A percentile compares a stretch with the other conserved stretches of the same genome.
phyloP scores from a whole-genome alignment of 2,113 vertebrate genomes.

The Rhynchomys soricoides region DNA sequence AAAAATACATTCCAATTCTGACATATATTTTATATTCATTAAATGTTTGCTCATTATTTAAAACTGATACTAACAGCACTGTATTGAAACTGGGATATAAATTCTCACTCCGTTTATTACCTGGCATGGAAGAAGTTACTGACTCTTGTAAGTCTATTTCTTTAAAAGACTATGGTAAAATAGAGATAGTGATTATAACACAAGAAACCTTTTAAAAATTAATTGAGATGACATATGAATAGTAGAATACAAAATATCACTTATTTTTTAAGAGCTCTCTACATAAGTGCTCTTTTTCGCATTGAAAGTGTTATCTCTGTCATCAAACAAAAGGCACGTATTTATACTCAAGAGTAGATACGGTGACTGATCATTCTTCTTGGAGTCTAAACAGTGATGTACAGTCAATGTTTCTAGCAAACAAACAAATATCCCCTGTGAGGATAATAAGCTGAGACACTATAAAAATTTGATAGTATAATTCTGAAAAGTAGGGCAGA shows the following conservation, averaged over 20 bases:
- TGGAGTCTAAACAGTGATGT: background rate
- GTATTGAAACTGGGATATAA: background rate
- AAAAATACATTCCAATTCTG: background rate
- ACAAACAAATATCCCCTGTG: background rate
- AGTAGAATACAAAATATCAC: background rate
- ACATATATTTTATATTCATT: background rate
- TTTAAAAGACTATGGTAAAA: background rate
- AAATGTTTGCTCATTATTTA: background rate
- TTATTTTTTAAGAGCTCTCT: background rate
- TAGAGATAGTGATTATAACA: background rate
- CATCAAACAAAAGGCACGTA: background rate
- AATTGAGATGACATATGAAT: background rate
- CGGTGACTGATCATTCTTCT: accelerated
- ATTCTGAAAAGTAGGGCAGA: background rate
- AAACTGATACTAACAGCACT: background rate
- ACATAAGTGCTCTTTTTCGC: background rate
- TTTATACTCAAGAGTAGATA: background rate
- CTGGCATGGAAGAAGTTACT: background rate
- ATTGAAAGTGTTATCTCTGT: background rate
- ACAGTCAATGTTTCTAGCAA: background rate
- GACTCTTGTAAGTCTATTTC: background rate
- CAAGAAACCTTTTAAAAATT: background rate
- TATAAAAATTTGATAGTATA: background rate
- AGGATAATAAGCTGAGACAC: background rate
- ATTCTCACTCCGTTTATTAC: background rate